Conservation (phyloP, 1,140 invertebrate species). For the Aphelinus atriplicis region DNA sequence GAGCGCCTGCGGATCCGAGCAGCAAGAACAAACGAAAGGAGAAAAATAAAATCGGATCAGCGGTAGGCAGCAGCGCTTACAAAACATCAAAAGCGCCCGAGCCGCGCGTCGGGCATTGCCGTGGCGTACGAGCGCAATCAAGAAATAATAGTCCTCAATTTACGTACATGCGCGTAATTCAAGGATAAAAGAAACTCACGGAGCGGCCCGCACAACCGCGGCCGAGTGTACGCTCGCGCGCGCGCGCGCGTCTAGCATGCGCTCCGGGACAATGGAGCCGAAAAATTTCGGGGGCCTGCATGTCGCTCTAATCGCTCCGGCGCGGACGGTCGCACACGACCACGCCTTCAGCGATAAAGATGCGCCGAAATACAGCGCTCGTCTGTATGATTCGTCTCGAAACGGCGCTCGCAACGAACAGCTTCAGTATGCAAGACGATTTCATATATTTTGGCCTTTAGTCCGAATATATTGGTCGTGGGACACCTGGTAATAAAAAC, state of each 20-base stretch:
- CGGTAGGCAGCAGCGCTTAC: constrained; percentile 9
- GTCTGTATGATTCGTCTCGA: too few relatives aligned
- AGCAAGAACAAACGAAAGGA: too few relatives aligned
- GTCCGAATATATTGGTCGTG: too few relatives aligned
- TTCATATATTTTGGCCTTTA: too few relatives aligned
- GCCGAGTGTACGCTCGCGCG: neutral
- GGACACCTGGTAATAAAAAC: too few relatives aligned
- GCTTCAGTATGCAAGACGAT: too few relatives aligned
- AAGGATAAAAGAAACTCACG: constrained; percentile 36
- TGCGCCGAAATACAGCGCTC: too few relatives aligned
- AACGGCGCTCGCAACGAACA: too few relatives aligned
- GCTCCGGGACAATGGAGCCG: constrained; percentile 15
- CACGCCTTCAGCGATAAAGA: neutral
- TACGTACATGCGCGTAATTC: constrained; percentile 35
- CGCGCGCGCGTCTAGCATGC: neutral
- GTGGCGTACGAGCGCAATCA: constrained; percentile 20
- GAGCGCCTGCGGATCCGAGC: neutral
- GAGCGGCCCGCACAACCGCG: constrained; percentile 20
- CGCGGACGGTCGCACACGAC: neutral
- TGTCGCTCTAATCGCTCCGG: neutral
- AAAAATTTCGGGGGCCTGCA: constrained; percentile 4
- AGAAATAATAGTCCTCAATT: constrained; percentile 39
- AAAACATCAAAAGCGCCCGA: constrained; percentile 18
- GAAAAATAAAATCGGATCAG: neutral
- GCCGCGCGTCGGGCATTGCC: constrained; percentile 7